Evolutionary conservation across 2,797 vertebrate genomes (phyloP), one percentile per base, ranked within the genome.

Genomic region (Phalloptychus januarius): DNA sequence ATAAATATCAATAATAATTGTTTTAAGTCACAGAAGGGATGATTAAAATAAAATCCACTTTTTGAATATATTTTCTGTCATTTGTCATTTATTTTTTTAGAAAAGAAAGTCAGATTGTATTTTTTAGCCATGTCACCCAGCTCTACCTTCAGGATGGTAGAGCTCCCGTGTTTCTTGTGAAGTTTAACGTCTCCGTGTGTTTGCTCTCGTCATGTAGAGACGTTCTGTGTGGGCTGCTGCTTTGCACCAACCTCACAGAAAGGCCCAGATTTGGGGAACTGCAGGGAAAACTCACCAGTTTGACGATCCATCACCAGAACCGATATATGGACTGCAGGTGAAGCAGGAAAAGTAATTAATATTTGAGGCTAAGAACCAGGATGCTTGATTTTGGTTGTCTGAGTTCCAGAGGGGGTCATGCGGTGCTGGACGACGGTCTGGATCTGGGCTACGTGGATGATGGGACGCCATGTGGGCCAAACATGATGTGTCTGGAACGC

Each of bases 361-460:
- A 25, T 7, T 33, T 2, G 7, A 75, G 23, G 25, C 42, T 20
- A 42, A 46, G 1, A 25, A 2, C 5, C 44, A 42, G 15, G 42
- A 44, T 58, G 25, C 1, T 2, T 67, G 0, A 54, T 71, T 77
- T 65, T 77, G 38, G 80, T 28, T 13, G 0, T 79, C 20, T 76
- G 58, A 72, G 15, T 40, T 70, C 10, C 88, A 99, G 97, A 72
- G 98, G 98, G 0, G 98, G 97, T 75, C 97, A 99, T 0, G 97
- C 97, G 0, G 95, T 98, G 84, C 93, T 99, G 89, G 97, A 98
- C 8, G 98, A 99, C 0, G 97, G 97, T 82, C 95, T 96, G 0
- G 97, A 97, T 85, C 89, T 99, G 90, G 98, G 98, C 89, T 99
- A 99, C 0, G 97, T 99, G 86, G 97, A 99, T 87, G 97, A 99